Evolutionary conservation across 53 echinoderm and acorn worm genomes (phyloP).

Genomic region (Pentamera pediparva): DNA sequence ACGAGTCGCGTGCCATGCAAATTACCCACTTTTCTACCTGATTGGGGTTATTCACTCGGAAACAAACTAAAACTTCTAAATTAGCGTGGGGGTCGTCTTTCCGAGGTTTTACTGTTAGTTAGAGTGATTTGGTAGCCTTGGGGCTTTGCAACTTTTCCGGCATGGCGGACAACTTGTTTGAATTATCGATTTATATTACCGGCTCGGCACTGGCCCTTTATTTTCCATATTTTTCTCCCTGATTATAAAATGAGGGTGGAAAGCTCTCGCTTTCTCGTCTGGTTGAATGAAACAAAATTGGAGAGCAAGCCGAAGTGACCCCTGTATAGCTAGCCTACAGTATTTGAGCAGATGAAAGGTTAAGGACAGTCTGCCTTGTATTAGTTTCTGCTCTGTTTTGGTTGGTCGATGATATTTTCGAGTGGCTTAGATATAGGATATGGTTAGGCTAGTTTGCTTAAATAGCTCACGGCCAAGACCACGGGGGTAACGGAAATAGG

Average conservation of each 20-base stretch:
- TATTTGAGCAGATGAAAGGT: too few relatives aligned
- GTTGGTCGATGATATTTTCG: too few relatives aligned
- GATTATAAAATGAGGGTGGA: not conserved
- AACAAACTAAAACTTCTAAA: constrained; percentile 27
- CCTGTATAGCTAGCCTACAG: too few relatives aligned
- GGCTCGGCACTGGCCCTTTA: constrained; percentile 6
- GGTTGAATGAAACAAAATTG: too few relatives aligned
- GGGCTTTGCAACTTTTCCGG: constrained; percentile 29
- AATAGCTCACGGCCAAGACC: too few relatives aligned
- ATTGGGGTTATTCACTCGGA: constrained; percentile 35
- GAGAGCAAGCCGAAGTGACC: too few relatives aligned
- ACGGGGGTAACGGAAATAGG: too few relatives aligned
- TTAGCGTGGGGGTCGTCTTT: constrained; percentile 32
- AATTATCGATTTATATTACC: constrained; percentile 28
- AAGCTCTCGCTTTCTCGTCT: too few relatives aligned
- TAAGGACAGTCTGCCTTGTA: too few relatives aligned
- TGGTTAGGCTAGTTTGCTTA: too few relatives aligned
- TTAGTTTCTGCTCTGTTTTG: too few relatives aligned
- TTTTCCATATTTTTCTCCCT: not conserved
- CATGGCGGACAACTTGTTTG: constrained; percentile 18
- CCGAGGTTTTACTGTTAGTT: constrained; percentile 6
- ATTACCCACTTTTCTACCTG: constrained; percentile 32
- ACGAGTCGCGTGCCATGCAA: constrained; percentile 32
- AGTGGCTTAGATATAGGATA: too few relatives aligned
- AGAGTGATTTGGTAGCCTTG: constrained; percentile 38